A percentile compares a stretch with the other conserved stretches of the same genome.
phyloP scores from a whole-genome alignment of 2,888 invertebrate species.

The Bhutanitis thaidina region DNA sequence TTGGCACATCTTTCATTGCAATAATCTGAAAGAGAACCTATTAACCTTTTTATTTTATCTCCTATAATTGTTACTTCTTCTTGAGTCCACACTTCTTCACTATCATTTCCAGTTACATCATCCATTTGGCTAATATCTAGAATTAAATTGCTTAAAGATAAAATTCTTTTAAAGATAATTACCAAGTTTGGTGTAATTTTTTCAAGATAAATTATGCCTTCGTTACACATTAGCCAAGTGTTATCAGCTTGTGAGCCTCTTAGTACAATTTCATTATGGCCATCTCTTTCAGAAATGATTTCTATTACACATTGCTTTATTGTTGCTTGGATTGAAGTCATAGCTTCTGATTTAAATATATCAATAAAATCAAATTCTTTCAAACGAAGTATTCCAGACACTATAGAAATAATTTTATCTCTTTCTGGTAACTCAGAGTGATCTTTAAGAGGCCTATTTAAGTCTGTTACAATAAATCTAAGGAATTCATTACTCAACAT shows the following conservation, averaged over 20 bases:
- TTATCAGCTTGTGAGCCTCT: constrained; percentile 66
- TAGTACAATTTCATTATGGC: constrained; percentile 65
- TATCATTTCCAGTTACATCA: constrained; percentile 79
- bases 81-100: constrained; percentile 84
- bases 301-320: constrained; percentile 94
- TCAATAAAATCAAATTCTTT: constrained; percentile 94
- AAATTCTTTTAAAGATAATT: constrained; percentile 86
- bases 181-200: constrained; percentile 83
- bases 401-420: constrained; percentile 92
- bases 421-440: constrained; percentile 84
- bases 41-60: constrained; percentile 86
- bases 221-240: constrained; percentile 80
- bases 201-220: constrained; percentile 85
- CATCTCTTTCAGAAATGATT: constrained; percentile 70
- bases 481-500: constrained; percentile 98
- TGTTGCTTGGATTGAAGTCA: constrained; percentile 91
- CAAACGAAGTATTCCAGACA: constrained; percentile 93
- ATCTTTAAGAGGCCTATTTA: constrained; percentile 88
- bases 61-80: constrained; percentile 85
- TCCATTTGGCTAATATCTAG: constrained; percentile 84
- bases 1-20: constrained; percentile 96
- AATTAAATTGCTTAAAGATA: constrained; percentile 88
- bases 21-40: constrained; percentile 92
- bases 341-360: constrained; percentile 92
- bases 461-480: constrained; percentile 92